Evolutionary conservation across 2,888 invertebrate species (phyloP).

Genomic region (Graphium colonna): DNA sequence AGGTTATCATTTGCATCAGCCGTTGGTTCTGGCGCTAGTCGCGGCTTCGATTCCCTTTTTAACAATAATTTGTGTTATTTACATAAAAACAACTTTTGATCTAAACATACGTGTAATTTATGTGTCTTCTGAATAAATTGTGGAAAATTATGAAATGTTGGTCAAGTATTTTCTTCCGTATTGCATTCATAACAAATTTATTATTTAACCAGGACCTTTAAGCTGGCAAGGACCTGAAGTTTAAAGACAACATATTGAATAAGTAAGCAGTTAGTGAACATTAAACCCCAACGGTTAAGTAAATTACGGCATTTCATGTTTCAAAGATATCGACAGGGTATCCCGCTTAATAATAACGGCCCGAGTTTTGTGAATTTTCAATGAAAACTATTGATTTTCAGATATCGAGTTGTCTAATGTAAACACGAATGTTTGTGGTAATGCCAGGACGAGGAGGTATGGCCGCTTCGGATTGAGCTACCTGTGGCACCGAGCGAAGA

Average conservation of each 20-base stretch:
- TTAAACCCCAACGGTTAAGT: neutral
- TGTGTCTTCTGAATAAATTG: too few relatives aligned
- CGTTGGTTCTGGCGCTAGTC: too few relatives aligned
- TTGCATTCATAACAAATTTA: neutral
- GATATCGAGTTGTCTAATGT: conserved; percentile 15
- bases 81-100: too few relatives aligned
- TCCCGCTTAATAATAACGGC: neutral
- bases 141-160: neutral
- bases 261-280: neutral
- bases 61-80: too few relatives aligned
- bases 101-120: too few relatives aligned
- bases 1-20: too few relatives aligned
- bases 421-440: neutral
- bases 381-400: neutral
- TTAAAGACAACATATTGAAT: neutral
- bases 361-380: neutral
- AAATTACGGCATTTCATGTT: neutral
- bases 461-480: neutral
- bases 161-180: neutral
- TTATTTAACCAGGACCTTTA: neutral
- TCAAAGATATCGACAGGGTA: neutral
- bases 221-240: neutral
- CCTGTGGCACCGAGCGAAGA: conserved; percentile 5
- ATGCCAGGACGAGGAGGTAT: neutral
- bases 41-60: too few relatives aligned